Base-by-base conservation (phyloP, 2,888 invertebrate species). In the Nomada ferruginata region DNA sequence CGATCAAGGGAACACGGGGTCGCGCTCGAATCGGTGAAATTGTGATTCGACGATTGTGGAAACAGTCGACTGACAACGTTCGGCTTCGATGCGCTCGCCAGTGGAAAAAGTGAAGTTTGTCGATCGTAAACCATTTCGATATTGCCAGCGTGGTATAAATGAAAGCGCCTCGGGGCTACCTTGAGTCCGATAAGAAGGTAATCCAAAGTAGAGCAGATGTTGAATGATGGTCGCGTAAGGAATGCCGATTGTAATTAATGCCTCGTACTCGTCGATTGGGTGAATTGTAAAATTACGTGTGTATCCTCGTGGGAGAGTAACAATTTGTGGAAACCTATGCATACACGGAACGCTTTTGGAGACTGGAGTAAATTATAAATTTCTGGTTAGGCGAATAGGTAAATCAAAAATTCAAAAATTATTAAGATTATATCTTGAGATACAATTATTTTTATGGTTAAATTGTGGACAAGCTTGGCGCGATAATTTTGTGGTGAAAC, bases 11-110 rank as follows among this genome's bases (percentile, higher is more conserved):
- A 42, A 52, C n/a, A 26, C 53, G 13, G 13, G 13, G 9, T 26
- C 36, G 42, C 47, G 47, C 2, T 63, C 11, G 61, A 26, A 55
- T 70, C 29, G 76, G 70, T 65, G 79, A 79, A 79, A 79, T 76
- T 76, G 70, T 52, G 64, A 59, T 36, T 69, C 44, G 44, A 15
- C 18, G 52, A 73, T 76, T 69, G 66, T 65, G 44, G 66, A 74
- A 20, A 44, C 26, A 23, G 18, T 15, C 47, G 42, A 26, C 47
- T 65, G 64, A 69, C 64, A 73, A 36, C 11, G 65, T 76, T 70
- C 52, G 23, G 70, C 76, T 70, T 13, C 36, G 76, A 60, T 79
- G 60, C 44, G 29, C 53, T 44, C 44, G 47, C n/a, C 23, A 18
- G 26, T 52, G 55, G 57, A 55, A 79, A 76, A 76, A 70, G 70